Base-by-base conservation (phyloP, 2,888 invertebrate species). In the Dynastes hyllus region DNA sequence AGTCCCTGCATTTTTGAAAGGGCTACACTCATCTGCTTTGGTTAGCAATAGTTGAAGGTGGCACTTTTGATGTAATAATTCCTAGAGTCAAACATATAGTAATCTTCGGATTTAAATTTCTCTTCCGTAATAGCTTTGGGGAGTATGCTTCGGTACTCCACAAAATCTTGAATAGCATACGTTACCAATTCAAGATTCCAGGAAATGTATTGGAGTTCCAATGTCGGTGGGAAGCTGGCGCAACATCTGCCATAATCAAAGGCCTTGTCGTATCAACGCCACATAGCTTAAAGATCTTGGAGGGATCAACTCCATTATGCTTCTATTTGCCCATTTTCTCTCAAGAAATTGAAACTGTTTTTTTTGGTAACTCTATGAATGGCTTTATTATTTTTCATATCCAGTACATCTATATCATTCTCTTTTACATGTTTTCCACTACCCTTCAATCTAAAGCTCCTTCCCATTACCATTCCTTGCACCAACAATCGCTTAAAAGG, bases 261-360 rank as follows among this genome's bases (percentile, higher is more conserved):
- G 99, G 90, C 77, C 98, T 91, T 2, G 97, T 97, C 16, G 97
- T 95, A 88, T 99, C 99, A 81, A 95, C 93, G 1, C 99, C 98
- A 89, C 95, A 96, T 82, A 93, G 91, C 1, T 91, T 87, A 77
- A 99, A 91, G 87, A 98, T 92, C 76, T 94, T 93, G 83, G 93
- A 91, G 11, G 98, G 99, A 89, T 97, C 96, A n/a, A 97, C 95
- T 0, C 99, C 99, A 90, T 99, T 99, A 83, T 94, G 91, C 89
- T 99, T 99, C 0, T 99, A 99, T 90, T 99, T 99, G 84, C 98
- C 98, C 99, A 99, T 99, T 91, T 99, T 99, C 87, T 99, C 99
- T 97, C 97, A 99, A 40, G 92, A 90, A 81, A 93, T 92, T 11
- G 91, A 88, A 0, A 99, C 93, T 8, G 92, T 89, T 82, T 93